Conservation (phyloP, 2,113 vertebrate genomes). For the Accipiter virgatus region DNA sequence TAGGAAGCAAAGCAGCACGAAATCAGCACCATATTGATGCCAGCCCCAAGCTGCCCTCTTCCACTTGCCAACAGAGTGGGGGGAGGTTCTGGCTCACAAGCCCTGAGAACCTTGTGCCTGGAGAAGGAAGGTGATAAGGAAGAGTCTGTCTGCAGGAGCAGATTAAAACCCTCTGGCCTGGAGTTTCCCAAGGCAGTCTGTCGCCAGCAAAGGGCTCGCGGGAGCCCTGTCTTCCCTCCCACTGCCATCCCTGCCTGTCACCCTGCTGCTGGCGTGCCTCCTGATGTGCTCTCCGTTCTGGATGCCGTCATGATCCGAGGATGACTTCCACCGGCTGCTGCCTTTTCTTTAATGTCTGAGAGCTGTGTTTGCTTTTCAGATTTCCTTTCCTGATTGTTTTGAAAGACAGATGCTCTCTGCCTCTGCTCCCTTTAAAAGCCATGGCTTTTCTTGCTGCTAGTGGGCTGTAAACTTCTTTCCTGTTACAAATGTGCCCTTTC, state of each 20-base stretch:
- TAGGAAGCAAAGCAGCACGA: not conserved
- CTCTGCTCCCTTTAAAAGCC: not conserved
- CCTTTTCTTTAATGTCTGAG: not conserved
- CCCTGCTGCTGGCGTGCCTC: not conserved
- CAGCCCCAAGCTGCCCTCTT: not conserved
- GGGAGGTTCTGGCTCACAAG: not conserved
- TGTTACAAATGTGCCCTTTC: constrained; percentile 5
- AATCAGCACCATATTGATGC: not conserved
- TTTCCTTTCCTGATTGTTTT: constrained; percentile 4
- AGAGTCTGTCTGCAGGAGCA: not conserved
- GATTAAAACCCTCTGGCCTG: not conserved
- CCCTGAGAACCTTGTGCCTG: not conserved
- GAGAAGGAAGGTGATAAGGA: not conserved
- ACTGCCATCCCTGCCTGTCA: not conserved
- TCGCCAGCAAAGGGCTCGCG: not conserved
- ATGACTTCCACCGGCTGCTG: not conserved
- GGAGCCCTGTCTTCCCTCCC: not conserved
- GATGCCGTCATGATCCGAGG: not conserved
- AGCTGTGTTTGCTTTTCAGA: not conserved
- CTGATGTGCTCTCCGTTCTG: not conserved
- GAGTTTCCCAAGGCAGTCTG: not conserved
- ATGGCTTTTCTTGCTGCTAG: not conserved
- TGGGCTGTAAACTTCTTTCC: not conserved
- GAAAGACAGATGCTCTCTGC: constrained; percentile 3
- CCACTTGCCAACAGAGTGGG: not conserved